A percentile compares a stretch with the other conserved stretches of the same genome.
Evolutionary conservation across 2,888 invertebrate genomes (phyloP).

Genomic region (Ditylenchus weischeri): DNA sequence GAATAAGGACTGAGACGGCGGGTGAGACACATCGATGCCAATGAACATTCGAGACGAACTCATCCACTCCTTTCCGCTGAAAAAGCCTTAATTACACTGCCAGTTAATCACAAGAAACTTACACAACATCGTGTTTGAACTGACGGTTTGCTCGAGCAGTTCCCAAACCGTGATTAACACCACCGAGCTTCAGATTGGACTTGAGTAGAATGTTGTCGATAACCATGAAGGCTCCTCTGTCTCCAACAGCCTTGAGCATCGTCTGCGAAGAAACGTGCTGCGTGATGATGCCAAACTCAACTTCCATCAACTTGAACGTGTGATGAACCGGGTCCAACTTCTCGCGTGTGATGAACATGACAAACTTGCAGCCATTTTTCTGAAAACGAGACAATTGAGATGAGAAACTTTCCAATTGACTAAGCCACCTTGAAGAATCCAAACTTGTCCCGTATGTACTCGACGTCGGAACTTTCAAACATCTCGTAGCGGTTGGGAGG

Average conservation of each 20-base stretch:
- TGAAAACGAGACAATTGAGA: too few species aligned
- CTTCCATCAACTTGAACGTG: slow-evolving; percentile 34
- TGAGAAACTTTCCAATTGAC: too few species aligned
- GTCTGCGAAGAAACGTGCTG: slow-evolving; percentile 33
- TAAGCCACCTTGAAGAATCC: not conserved
- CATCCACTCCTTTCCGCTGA: slow-evolving; percentile 25
- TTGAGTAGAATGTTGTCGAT: slow-evolving; percentile 28
- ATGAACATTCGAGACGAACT: slow-evolving; percentile 34
- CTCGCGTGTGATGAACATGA: slow-evolving; percentile 28
- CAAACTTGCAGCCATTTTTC: slow-evolving; percentile 18
- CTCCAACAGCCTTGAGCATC: slow-evolving; percentile 24
- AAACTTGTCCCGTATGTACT: slow-evolving; percentile 19
- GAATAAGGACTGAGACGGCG: slow-evolving; percentile 16
- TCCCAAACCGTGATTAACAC: slow-evolving; percentile 19
- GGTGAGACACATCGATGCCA: slow-evolving; percentile 41
- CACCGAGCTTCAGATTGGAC: slow-evolving; percentile 28
- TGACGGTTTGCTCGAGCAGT: slow-evolving; percentile 15
- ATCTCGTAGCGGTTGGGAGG: slow-evolving; percentile 19
- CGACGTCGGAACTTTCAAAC: slow-evolving; percentile 1
- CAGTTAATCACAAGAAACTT: slow-evolving; percentile 12
- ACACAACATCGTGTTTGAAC: slow-evolving; percentile 19
- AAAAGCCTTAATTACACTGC: too few species aligned
- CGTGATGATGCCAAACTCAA: slow-evolving; percentile 30
- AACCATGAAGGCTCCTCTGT: slow-evolving; percentile 21
- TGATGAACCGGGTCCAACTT: slow-evolving; percentile 32